Conservation (phyloP, 1,140 invertebrate species). For the Gonatopus flavifemur region DNA sequence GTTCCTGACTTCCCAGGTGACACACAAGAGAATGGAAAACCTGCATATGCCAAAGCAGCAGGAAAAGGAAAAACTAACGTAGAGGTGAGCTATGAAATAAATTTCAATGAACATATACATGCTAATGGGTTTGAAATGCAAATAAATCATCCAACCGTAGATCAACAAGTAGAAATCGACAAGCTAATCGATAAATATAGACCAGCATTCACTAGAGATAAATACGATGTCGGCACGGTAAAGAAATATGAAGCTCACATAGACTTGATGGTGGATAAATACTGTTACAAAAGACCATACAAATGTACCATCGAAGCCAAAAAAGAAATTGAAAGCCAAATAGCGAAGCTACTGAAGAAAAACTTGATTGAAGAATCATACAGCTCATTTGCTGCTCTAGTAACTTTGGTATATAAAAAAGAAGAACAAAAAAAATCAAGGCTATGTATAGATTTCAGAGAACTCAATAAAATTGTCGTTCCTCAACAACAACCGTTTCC, state of each 20-base stretch:
- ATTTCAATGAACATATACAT: not conserved
- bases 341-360: too few relatives aligned
- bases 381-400: not conserved
- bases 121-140: not conserved
- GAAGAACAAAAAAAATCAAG: not conserved
- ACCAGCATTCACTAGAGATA: not conserved
- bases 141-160: not conserved
- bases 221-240: too few relatives aligned
- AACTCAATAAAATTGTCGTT: not conserved
- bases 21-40: too few relatives aligned
- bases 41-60: too few relatives aligned
- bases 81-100: not conserved
- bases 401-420: not conserved
- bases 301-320: not conserved
- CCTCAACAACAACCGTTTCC: not conserved
- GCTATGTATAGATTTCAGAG: too few relatives aligned
- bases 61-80: not conserved
- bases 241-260: not conserved
- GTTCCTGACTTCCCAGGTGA: too few relatives aligned
- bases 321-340: constrained; percentile 3
- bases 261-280: not conserved
- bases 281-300: not conserved
- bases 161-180: not conserved
- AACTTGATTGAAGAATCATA: too few relatives aligned
- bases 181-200: not conserved